Evolutionary conservation across 2,113 vertebrate genomes (phyloP).

Genomic region (Cephalopholis sonnerati): DNA sequence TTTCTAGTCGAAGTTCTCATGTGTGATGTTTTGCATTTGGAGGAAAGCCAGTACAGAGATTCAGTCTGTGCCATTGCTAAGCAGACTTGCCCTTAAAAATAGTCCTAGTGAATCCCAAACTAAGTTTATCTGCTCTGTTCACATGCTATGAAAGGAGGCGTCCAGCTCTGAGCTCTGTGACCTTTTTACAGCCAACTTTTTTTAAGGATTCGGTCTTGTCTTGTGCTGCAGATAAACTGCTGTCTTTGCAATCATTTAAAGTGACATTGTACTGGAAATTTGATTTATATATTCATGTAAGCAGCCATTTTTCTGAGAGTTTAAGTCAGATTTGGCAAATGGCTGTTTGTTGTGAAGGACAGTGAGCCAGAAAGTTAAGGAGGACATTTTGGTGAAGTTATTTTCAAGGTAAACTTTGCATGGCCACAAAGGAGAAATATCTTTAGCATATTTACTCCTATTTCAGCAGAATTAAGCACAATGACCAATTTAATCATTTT

Average conservation of each 20-base stretch:
- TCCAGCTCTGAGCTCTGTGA: slow-evolving; percentile 2
- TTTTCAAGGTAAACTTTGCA: not conserved
- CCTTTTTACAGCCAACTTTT: slow-evolving; percentile 7
- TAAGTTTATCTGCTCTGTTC: not conserved
- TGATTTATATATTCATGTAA: not conserved
- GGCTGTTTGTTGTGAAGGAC: not conserved
- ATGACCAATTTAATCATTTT: no score
- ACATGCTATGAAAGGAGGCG: not conserved
- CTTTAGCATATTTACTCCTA: no score
- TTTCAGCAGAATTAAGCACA: no score
- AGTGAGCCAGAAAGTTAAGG: not conserved
- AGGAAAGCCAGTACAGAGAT: not conserved
- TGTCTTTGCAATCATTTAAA: not conserved
- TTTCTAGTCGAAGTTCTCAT: not conserved
- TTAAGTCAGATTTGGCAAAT: not conserved
- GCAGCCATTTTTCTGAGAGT: not conserved
- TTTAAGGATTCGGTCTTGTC: not conserved
- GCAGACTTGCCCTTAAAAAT: not conserved
- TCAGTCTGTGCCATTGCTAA: not conserved
- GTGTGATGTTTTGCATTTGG: not conserved
- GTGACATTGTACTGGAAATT: no score
- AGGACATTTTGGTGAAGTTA: not conserved
- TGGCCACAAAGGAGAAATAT: no score
- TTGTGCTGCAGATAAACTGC: not conserved
- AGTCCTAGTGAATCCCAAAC: slow-evolving; percentile 3